Base-by-base conservation (phyloP, 2,797 vertebrate genomes). In the Tolypeutes matacus region DNA sequence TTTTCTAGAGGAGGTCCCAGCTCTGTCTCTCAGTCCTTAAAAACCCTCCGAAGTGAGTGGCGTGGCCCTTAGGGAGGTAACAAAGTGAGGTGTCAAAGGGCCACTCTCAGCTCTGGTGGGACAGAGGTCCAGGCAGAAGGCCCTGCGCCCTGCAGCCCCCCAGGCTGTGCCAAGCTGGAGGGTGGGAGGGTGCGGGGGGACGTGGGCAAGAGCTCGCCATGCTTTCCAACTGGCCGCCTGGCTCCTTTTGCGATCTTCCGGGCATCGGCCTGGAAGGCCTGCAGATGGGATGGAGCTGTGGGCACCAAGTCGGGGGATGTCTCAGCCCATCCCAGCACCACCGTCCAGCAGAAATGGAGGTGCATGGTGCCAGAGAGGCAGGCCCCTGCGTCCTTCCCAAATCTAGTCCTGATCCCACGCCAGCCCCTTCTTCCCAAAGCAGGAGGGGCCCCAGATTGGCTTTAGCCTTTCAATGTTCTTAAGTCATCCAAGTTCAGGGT, bases 161-260 rank as follows among this genome's bases (percentile, higher is more conserved):
- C 53, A 56, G 53, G 17, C 53, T 20, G 18, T 5, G 0, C 1
- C 7, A 42, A 56, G 86, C 86, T 12, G 31, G 39, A 5, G 86
- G 9, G 58, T 29, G 18, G 23, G 15, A 9, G n/a, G 58, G 34
- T 2, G 0, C 1, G 5, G 42, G 1, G 29, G 34, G 31, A 27
- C 53, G 13, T 5, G 0, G 31, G 15, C 0, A 27, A 39, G 70
- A 5, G 13, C 49, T 21, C 51, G 0, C 1, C 21, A 12, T 31
- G 31, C 15, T 65, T 60, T 18, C 72, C 82, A 0, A 4, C 25
- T 11, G 36, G 51, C 42, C 53, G 7, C 39, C 39, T 2, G 9
- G n/a, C 29, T 17, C 18, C 2, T 20, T 39, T 67, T 34, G 7
- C n/a, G 3, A 76, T 60, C 60, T 65, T 46, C 39, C 21, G 8